Evolutionary conservation across 2,113 vertebrate species (phyloP).

Genomic region (Lipophrys pholis): DNA sequence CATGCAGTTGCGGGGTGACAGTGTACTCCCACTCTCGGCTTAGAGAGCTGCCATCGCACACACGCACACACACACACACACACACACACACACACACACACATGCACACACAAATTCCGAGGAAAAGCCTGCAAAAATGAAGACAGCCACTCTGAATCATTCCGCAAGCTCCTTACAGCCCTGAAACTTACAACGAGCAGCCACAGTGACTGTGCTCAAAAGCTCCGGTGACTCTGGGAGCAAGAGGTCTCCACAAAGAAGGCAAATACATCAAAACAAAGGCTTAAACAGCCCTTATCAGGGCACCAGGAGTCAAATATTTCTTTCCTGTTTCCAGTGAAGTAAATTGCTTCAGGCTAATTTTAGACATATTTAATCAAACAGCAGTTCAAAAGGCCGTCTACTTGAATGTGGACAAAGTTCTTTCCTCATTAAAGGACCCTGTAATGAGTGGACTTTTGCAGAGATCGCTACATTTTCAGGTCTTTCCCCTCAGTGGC

Average conservation of each 20-base stretch:
- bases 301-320: background rate
- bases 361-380: constrained; percentile 20
- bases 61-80: constrained; percentile 12
- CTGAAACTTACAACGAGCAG: constrained; percentile 32
- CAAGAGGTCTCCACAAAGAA: constrained; percentile 17
- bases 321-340: background rate
- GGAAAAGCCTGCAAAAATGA: constrained; percentile 46
- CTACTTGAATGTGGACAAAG: constrained; percentile 1
- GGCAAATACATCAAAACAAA: constrained; percentile 8
- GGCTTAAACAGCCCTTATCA: background rate
- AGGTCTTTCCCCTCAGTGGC: constrained; percentile 1
- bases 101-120: constrained; percentile 9
- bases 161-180: constrained; percentile 28
- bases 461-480: background rate
- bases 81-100: constrained; percentile 13
- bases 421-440: constrained; percentile 3
- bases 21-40: constrained; percentile 51
- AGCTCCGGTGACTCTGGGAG: constrained; percentile 3
- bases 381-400: background rate
- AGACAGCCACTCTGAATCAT: constrained; percentile 54
- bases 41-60: background rate
- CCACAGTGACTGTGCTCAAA: constrained; percentile 17
- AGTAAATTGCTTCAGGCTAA: constrained; percentile 26
- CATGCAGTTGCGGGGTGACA: constrained; percentile 54
- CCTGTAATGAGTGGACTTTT: background rate